phyloP scores from a whole-genome alignment of 2,113 vertebrate genomes.

The Sialia sialis region DNA sequence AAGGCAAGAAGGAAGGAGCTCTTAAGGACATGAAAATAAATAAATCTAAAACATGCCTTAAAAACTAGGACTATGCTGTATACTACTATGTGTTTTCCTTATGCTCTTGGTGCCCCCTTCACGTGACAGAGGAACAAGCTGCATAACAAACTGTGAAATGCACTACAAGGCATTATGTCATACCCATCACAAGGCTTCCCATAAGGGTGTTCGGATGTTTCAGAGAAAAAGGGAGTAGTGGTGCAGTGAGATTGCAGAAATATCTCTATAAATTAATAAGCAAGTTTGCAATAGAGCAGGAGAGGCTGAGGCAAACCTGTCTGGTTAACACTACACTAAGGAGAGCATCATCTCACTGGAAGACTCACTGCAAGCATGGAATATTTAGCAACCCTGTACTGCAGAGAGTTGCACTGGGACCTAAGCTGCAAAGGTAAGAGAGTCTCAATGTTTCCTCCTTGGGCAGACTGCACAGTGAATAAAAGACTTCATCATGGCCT shows the following conservation, averaged over 20 bases:
- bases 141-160: not conserved
- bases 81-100: not conserved
- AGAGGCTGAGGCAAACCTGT: not conserved
- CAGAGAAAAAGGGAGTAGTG: not conserved
- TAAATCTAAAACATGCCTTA: not conserved
- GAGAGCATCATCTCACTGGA: not conserved
- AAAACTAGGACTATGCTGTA: not conserved
- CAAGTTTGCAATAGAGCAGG: not conserved
- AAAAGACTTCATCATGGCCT: not conserved
- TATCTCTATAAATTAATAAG: not conserved
- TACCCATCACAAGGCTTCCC: not conserved
- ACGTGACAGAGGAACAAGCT: not conserved
- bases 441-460: not conserved
- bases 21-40: not conserved
- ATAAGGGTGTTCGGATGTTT: not conserved
- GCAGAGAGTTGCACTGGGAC: not conserved
- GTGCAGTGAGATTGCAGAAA: not conserved
- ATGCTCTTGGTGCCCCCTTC: not conserved
- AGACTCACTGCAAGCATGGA: not conserved
- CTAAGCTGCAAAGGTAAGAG: not conserved
- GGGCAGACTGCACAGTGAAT: not conserved
- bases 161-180: not conserved
- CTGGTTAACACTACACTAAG: not conserved
- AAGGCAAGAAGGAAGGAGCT: not conserved
- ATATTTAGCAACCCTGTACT: not conserved